Evolutionary conservation across 2,888 invertebrate species (phyloP).

Genomic region (Strigamia transsilvanica): DNA sequence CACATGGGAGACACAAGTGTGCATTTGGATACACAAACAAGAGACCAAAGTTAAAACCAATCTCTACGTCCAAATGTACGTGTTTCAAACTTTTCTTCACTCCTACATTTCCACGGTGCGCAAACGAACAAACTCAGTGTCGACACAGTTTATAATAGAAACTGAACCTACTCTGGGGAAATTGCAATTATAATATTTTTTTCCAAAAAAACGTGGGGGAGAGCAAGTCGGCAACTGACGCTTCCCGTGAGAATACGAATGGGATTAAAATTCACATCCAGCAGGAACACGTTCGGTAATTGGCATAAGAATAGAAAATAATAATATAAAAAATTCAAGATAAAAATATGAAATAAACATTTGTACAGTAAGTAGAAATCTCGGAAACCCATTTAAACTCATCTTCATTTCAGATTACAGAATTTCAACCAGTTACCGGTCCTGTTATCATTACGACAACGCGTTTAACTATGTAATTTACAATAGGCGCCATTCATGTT

Average conservation of each 20-base stretch:
- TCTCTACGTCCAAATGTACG: not conserved
- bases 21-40: conserved; percentile 14
- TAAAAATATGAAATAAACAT: not conserved
- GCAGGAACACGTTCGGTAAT: not conserved
- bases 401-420: not conserved
- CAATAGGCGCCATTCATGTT: no score
- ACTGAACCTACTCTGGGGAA: conserved; percentile 7
- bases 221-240: not conserved
- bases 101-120: not conserved
- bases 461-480: no score
- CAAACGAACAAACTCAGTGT: not conserved
- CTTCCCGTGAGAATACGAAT: not conserved
- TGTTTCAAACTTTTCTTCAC: conserved; percentile 2
- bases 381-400: not conserved
- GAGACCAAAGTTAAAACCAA: not conserved
- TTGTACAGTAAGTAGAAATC: not conserved
- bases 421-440: not conserved
- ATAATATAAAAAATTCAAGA: not conserved
- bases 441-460: no score
- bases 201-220: not conserved
- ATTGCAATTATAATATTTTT: not conserved
- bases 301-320: not conserved
- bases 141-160: not conserved
- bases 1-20: not conserved
- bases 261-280: conserved; percentile 4